Conservation (phyloP, 2,888 invertebrate genomes). For the Tetragonula carbonaria region DNA sequence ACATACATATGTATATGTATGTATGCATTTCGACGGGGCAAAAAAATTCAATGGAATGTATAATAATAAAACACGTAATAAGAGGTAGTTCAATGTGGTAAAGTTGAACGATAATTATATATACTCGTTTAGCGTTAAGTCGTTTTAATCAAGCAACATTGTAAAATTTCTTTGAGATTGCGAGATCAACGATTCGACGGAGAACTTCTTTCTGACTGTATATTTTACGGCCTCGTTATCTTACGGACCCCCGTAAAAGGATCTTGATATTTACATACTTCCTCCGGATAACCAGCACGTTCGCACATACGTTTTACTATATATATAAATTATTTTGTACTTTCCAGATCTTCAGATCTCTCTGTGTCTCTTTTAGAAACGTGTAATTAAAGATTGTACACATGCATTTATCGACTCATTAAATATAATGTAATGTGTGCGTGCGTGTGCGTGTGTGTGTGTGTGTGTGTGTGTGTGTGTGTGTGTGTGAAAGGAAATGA, state of each 20-base stretch:
- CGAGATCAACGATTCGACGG: not conserved
- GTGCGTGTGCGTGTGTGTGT: too few species aligned
- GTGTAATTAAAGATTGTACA: conserved; percentile 27
- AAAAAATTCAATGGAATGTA: not conserved
- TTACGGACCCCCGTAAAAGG: conserved; percentile 2
- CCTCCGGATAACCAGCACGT: conserved; percentile 3
- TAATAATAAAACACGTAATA: not conserved
- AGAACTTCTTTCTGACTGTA: conserved; percentile 12
- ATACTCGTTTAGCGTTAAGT: not conserved
- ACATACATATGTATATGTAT: not conserved
- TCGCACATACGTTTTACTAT: conserved; percentile 13
- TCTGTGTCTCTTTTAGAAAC: conserved; percentile 1
- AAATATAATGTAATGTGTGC: not conserved
- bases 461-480: too few species aligned
- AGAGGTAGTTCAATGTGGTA: not conserved
- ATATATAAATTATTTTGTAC: conserved; percentile 11
- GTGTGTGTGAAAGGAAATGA: not conserved
- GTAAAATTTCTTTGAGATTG: conserved; percentile 10
- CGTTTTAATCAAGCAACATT: not conserved
- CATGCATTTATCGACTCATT: conserved; percentile 13
- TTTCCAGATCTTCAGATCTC: not conserved
- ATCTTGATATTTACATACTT: not conserved
- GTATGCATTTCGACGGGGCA: not conserved
- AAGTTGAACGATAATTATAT: not conserved
- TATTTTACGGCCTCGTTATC: conserved; percentile 27